phyloP scores from a whole-genome alignment of 2,888 invertebrate species.

The Chloroclysta siterata region DNA sequence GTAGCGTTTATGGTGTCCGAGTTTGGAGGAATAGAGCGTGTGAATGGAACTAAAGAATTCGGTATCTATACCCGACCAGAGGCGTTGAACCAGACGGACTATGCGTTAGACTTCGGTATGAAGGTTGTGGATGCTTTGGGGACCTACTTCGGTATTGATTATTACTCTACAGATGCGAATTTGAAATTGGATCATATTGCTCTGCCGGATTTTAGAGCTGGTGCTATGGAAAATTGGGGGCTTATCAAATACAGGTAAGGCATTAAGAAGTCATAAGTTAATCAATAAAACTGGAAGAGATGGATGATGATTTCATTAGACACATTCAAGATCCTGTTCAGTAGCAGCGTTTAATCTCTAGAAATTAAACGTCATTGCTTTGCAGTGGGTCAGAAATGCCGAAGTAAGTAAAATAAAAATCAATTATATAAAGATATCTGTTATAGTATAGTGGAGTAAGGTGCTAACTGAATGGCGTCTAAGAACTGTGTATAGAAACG shows the following conservation, averaged over 20 bases:
- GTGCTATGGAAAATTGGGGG: constrained; percentile 98
- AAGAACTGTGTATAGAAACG: too few species aligned
- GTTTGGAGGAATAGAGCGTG: constrained; percentile 74
- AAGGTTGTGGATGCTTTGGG: constrained; percentile 79
- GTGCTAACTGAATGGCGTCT: too few species aligned
- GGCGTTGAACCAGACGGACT: constrained; percentile 87
- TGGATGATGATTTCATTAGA: too few species aligned
- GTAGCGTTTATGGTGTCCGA: constrained; percentile 93
- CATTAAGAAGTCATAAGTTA: too few species aligned
- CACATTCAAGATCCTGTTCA: too few species aligned
- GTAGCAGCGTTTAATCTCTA: too few species aligned
- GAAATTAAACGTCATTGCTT: too few species aligned
- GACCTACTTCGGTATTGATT: constrained; percentile 84
- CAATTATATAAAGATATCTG: too few species aligned
- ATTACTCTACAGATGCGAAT: constrained; percentile 81
- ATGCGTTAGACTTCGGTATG: constrained; percentile 86
- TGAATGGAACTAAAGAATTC: constrained; percentile 61
- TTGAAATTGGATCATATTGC: constrained; percentile 94
- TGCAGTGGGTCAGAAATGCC: too few species aligned
- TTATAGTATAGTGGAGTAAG: too few species aligned
- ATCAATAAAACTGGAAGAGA: too few species aligned
- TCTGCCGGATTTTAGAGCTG: constrained; percentile 92
- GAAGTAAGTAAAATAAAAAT: too few species aligned
- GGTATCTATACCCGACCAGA: constrained; percentile 89
- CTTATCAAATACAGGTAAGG: constrained; percentile 90